These are phyloP conservation scores for Cardiocondyla obscurior DNA, from an alignment of 1,140 invertebrate genomes.

Conservation along the genomic window DNA sequence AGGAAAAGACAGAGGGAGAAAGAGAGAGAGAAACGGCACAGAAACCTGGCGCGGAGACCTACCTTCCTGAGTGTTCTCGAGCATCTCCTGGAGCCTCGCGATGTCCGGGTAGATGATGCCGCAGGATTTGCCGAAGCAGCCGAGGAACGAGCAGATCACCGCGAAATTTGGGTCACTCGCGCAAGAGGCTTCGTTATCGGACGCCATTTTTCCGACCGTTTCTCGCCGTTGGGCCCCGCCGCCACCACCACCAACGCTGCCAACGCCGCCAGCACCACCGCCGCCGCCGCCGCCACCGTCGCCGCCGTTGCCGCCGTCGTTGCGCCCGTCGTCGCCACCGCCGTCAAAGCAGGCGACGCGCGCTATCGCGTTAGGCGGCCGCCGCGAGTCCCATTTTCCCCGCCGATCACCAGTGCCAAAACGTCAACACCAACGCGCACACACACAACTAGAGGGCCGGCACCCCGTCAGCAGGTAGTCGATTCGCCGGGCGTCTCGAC, in stretches of 20 bases:
- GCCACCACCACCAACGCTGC: slow-evolving; percentile 58
- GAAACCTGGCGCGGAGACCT: slow-evolving; percentile 74
- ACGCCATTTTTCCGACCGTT: slow-evolving; percentile 89
- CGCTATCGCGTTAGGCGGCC: slow-evolving; percentile 71
- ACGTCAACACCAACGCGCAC: not conserved
- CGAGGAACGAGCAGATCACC: slow-evolving; percentile 96
- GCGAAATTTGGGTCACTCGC: slow-evolving; percentile 97
- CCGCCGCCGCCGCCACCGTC: not conserved
- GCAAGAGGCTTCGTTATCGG: slow-evolving; percentile 93
- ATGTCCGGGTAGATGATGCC: slow-evolving; percentile 91
- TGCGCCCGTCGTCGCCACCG: not conserved
- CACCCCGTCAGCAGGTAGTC: slow-evolving; percentile 19
- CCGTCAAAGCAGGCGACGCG: slow-evolving; percentile 47
- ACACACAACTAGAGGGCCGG: not conserved
- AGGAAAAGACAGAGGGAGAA: slow-evolving; percentile 12
- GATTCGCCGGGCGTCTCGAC: slow-evolving; percentile 47
- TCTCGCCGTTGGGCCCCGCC: slow-evolving; percentile 67
- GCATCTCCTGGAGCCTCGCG: slow-evolving; percentile 92
- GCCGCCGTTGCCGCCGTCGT: not conserved
- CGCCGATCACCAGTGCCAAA: not conserved
- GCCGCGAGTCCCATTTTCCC: slow-evolving; percentile 63
- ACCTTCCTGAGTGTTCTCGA: slow-evolving; percentile 95
- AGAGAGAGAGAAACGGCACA: no score
- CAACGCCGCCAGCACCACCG: not conserved
- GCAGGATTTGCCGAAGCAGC: slow-evolving; percentile 93